Evolutionary conservation across 2,888 invertebrate species (phyloP), one percentile per base, ranked within the genome.

Genomic region (Drosophila quasianomalipes): DNA sequence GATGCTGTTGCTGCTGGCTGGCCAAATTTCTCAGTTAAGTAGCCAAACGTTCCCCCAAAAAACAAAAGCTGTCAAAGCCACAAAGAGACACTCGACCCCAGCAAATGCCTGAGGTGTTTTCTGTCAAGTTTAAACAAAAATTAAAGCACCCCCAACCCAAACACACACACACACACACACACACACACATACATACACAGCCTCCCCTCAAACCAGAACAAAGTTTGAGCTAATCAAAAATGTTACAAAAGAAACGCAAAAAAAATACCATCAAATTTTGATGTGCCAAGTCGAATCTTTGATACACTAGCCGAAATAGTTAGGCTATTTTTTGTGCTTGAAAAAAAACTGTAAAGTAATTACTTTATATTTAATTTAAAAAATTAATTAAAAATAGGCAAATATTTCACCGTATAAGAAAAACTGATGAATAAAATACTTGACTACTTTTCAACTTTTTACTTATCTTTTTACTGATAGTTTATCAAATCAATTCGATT

Each of bases 71-170:
- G 89, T 85, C 89, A 85, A 86, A 86, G 73, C 85, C 87, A 89
- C 89, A 87, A 85, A 83, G 82, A 89, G 87, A 85, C 83, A 85
- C 86, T 89, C 83, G 81, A 88, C 82, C 81, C 80, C 59, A 60
- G 71, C 76, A 68, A 72, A 82, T 71, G 89, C 84, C 88, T 72
- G 64, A 86, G 86, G 86, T 83, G 85, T 85, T 85, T 81, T 80
- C 74, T 74, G 74, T 81, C 80, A 88, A 86, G 86, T 86, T 84
- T 84, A 86, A 85, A 85, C 88, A 82, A 80, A 85, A 85, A 86
- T 85, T 86, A 84, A 85, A 85, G 79, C 79, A 86, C 66, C 75
- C 67, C 63, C 60, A 39, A 37, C 37, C 51, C 57, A 28, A 61
- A 35, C 33, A 26, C 47, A 47, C 30, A 44, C 33, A 41, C 31